A percentile compares a stretch with the other conserved stretches of the same genome.
Evolutionary conservation across 2,888 invertebrate species (phyloP).

Genomic region (Scaptomyza cyrtandrae): DNA sequence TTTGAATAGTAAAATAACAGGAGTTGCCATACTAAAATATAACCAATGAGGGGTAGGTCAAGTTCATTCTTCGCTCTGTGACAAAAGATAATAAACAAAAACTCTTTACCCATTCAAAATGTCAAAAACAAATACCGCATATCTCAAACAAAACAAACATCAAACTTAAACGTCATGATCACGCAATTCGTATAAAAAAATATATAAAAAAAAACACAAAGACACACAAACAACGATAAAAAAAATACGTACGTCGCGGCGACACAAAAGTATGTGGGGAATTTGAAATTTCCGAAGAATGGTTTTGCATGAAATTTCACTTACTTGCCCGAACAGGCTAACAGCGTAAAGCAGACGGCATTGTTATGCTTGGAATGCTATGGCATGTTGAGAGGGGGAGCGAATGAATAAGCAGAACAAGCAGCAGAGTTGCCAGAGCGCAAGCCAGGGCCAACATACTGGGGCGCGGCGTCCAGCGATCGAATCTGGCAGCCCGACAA

Average conservation of each 20-base stretch:
- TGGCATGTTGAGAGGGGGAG: conserved; percentile 34
- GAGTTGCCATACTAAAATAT: too few species aligned
- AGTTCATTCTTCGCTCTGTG: neutral
- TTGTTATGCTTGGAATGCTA: conserved; percentile 76
- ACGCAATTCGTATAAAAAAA: conserved; percentile 23
- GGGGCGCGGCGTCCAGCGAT: conserved; percentile 54
- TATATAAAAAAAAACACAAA: conserved; percentile 5
- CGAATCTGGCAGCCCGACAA: conserved; percentile 63
- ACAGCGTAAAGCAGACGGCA: conserved; percentile 72
- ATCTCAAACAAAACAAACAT: neutral
- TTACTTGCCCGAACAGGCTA: conserved; percentile 80
- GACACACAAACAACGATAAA: conserved; percentile 5
- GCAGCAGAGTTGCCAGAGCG: conserved; percentile 63
- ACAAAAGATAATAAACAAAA: neutral
- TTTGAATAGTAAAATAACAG: neutral
- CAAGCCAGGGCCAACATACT: conserved; percentile 25
- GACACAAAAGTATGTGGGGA: conserved; percentile 79
- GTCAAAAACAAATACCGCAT: conserved; percentile 4
- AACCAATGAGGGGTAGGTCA: neutral
- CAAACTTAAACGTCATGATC: conserved; percentile 32
- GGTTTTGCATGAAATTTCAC: conserved; percentile 83
- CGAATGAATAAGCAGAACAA: conserved; percentile 9
- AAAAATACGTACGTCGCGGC: conserved; percentile 35
- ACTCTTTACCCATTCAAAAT: neutral
- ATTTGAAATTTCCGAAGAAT: conserved; percentile 82